Evolutionary conservation across 2,113 vertebrate species (phyloP), one percentile per base, ranked within the genome.

Genomic region (Muscicapa adusta): DNA sequence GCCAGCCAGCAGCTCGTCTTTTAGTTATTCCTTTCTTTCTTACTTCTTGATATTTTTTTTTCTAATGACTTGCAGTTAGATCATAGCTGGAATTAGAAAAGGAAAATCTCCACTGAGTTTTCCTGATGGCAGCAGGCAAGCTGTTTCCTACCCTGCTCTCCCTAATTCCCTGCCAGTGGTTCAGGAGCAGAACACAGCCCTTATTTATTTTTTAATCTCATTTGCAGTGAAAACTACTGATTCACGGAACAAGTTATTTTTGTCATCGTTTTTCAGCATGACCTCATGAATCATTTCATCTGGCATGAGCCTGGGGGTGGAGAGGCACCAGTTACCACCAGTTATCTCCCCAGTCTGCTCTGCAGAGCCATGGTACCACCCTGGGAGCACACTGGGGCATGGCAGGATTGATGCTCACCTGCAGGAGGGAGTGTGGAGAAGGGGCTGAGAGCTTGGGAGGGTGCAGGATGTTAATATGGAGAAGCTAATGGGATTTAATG

Each of bases 21-120:
- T 56, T 48, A 48, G 8, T 61, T 60, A 50, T 12, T 65, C 12
- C 9, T 20, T 48, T 24, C 22, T 42, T n/a, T 14, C 38, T 65
- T 61, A 7, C 17, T 6, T 43, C 10, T 18, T n/a, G 28, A 5
- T 29, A 17, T 25, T 28, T 26, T 61, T 26, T 67, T 40, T 11
- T 6, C n/a, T 50, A 12, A 15, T 89, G 89, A 51, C 76, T 94
- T 65, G n/a, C 36, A 70, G 31, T 97, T 95, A 97, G 94, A 53
- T 97, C 96, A 96, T 75, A 88, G 91, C 91, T 96, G 95, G 89
- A 96, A 84, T 85, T 80, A 78, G 80, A 79, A 93, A 16, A 95
- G 96, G 91, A 93, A 94, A 94, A 88, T 88, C 85, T 90, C 96
- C 8, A 10, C 40, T 1, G 42, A 65, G 68, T 77, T 94, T 77